Evolutionary conservation across 1,140 invertebrate species (phyloP).

Genomic region (Drosophila sucinea): DNA sequence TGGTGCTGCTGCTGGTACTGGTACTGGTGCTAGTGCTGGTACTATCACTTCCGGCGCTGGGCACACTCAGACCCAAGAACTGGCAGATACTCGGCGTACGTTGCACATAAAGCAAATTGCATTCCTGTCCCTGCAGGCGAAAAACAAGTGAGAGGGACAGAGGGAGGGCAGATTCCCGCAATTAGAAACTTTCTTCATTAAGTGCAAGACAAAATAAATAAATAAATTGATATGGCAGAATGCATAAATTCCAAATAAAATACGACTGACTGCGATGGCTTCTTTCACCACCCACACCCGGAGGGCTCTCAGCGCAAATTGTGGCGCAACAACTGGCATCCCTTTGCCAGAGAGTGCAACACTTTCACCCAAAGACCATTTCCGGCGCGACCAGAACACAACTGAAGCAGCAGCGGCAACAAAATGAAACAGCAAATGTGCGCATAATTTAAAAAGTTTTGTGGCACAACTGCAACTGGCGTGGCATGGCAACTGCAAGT

Average conservation of each 20-base stretch:
- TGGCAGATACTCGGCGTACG: slow-evolving; percentile 76
- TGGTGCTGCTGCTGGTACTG: slow-evolving; percentile 18
- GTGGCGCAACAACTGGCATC: slow-evolving; percentile 63
- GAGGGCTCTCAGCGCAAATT: slow-evolving; percentile 39
- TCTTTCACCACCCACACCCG: slow-evolving; percentile 6
- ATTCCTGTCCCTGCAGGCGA: slow-evolving; percentile 54
- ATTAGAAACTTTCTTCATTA: slow-evolving; percentile 80
- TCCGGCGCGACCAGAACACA: slow-evolving; percentile 59
- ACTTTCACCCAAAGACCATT: slow-evolving; percentile 79
- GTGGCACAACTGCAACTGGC: slow-evolving; percentile 43
- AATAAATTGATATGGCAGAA: slow-evolving; percentile 71
- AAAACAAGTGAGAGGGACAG: slow-evolving; percentile 13
- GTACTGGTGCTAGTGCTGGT: slow-evolving; percentile 13
- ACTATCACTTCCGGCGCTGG: slow-evolving; percentile 15
- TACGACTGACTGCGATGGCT: slow-evolving; percentile 22
- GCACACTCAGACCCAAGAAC: slow-evolving; percentile 60
- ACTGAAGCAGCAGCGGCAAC: slow-evolving; percentile 16
- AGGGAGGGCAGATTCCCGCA: slow-evolving; percentile 40
- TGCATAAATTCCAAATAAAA: slow-evolving; percentile 64
- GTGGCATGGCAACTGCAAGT: slow-evolving; percentile 58
- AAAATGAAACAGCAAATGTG: slow-evolving; percentile 71
- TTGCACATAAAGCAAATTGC: slow-evolving; percentile 75
- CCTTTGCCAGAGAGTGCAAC: slow-evolving; percentile 44
- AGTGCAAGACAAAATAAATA: slow-evolving; percentile 72
- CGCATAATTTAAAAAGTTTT: slow-evolving; percentile 80